These are phyloP conservation scores for Octomys mimax DNA, from an alignment of 2,797 vertebrate genomes.

Conservation along the genomic window DNA sequence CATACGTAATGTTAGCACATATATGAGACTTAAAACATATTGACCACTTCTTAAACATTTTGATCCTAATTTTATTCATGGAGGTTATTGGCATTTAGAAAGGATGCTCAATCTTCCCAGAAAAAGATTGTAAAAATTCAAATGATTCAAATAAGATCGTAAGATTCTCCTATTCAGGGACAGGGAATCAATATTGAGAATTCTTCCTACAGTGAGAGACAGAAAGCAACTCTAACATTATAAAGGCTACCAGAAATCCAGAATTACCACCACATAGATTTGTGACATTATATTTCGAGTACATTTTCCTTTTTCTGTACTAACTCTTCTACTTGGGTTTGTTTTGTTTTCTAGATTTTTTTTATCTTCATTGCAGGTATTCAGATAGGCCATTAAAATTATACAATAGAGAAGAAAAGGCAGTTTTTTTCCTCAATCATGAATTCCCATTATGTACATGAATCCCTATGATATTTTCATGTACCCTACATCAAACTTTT, in stretches of 20 bases:
- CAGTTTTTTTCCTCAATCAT: not conserved
- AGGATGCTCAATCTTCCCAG: not conserved
- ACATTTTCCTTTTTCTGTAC: not conserved
- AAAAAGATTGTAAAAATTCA: not conserved
- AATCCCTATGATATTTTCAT: not conserved
- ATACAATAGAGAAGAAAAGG: not conserved
- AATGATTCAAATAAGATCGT: too few species aligned
- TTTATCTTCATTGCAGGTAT: not conserved
- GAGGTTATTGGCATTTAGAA: not conserved
- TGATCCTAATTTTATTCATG: not conserved
- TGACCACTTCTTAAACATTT: not conserved
- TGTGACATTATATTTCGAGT: conserved; percentile 2
- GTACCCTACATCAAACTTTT: not conserved
- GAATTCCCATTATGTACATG: not conserved
- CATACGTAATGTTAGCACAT: not conserved
- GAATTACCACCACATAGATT: not conserved
- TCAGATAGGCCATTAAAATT: not conserved
- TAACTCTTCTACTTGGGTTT: not conserved
- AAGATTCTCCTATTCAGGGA: not conserved
- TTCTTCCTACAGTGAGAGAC: not conserved
- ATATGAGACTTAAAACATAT: not conserved
- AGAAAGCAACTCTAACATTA: not conserved
- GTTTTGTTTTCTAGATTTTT: not conserved
- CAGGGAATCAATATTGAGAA: not conserved
- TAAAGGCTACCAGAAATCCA: not conserved